Evolutionary conservation across 1,140 invertebrate species (phyloP), one percentile per base, ranked within the genome.

Genomic region (Atta colombica): DNA sequence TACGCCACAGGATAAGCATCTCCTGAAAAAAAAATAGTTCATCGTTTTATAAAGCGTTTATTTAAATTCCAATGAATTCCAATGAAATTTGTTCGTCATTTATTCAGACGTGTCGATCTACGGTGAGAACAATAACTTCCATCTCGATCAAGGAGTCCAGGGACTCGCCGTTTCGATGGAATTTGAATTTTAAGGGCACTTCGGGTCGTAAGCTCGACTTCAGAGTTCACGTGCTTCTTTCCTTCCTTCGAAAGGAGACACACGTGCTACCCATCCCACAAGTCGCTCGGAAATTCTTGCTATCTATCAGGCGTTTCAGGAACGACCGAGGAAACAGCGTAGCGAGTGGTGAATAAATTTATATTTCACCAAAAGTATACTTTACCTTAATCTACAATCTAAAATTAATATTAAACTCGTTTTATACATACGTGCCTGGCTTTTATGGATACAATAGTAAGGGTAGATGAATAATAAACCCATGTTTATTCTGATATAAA

Each of bases 151-250:
- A 45, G 39, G 39, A 45, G 39, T 45, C 39, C 39, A 45, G 10
- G 25, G 45, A 78, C 66, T 81, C 78, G 7, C 77, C 28, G 39
- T 10, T 45, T 45, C 39, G 35, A 21, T 58, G 31, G 51, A 81
- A 81, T 81, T 71, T 81, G 66, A 81, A 81, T 81, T 81, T 71
- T 58, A 78, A 55, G 51, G 31, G 31, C 66, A 72, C 49, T 81
- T 71, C 5, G 12, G 16, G 21, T 71, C 21, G 45, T 69, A 55
- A 55, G 45, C 31, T 31, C 61, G 66, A 81, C 31, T 71, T 45
- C 21, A 69, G 49, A n/a, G 66, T 31, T 81, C 78, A 65, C 39
- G 51, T 71, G 51, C 21, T 81, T 81, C 66, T 49, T 71, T 71
- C 55, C 53, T 81, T 28, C 78, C 21, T 3, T 0, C 5, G 35